A percentile compares a stretch with the other conserved stretches of the same genome.
phyloP scores from a whole-genome alignment of 37 sponge, comb jelly and placozoan species.

The Crambe crambe region DNA sequence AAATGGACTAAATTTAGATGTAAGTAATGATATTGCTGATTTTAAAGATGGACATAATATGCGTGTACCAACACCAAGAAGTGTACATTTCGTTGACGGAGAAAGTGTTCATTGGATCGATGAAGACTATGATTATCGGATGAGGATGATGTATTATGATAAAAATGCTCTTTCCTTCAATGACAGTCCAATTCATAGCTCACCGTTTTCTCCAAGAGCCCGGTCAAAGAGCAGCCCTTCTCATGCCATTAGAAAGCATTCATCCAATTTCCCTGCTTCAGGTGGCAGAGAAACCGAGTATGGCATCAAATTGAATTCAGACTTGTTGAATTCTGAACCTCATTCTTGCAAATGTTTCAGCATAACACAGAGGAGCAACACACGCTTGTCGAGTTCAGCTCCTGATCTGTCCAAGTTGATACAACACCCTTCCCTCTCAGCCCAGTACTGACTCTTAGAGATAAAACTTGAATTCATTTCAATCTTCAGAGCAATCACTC shows the following conservation, averaged over 20 bases:
- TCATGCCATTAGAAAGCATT: neutral
- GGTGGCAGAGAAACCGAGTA: neutral
- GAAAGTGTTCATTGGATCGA: neutral
- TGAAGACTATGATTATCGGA: neutral
- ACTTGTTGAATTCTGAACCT: neutral
- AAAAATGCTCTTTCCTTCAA: neutral
- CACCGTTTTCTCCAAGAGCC: no score
- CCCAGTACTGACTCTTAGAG: no score
- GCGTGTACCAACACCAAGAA: neutral
- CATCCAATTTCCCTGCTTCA: neutral
- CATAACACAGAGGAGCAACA: neutral
- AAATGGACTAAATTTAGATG: neutral
- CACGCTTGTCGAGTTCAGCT: neutral
- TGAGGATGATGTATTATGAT: neutral
- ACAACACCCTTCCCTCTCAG: constrained; percentile 1
- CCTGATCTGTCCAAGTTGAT: neutral
- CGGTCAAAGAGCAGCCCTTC: constrained; percentile 38
- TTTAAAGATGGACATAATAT: neutral
- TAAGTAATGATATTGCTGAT: neutral
- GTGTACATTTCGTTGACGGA: neutral
- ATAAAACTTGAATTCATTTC: no score
- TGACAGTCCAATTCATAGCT: no score
- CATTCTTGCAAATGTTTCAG: neutral
- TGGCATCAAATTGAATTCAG: neutral
- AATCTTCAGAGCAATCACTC: no score